Evolutionary conservation across 2,888 invertebrate species (phyloP).

Genomic region (Lepetodrilus schrolli): DNA sequence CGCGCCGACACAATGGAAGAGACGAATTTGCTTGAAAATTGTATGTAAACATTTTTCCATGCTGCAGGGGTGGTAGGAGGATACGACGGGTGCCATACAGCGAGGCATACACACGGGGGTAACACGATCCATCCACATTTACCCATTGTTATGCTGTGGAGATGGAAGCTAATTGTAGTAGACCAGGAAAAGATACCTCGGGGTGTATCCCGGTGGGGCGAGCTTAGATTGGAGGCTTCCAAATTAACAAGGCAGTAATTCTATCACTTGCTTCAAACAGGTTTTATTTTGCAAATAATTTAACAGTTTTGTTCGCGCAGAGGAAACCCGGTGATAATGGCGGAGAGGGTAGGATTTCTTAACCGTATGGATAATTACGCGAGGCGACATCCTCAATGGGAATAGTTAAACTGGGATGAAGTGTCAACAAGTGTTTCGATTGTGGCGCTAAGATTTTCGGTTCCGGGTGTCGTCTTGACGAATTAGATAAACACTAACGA

Average conservation of each 20-base stretch:
- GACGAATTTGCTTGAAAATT: conserved; percentile 24
- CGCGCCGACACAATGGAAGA: background rate
- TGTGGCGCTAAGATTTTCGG: background rate
- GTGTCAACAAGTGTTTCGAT: conserved; percentile 11
- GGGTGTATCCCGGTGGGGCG: background rate
- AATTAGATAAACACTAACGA: conserved; percentile 13
- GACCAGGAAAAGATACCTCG: background rate
- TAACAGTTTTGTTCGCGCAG: background rate
- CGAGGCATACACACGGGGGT: background rate
- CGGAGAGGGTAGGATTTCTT: background rate
- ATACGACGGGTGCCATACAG: background rate
- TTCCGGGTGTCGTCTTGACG: background rate
- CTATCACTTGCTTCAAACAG: background rate
- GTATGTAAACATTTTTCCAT: conserved; percentile 19
- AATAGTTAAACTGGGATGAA: background rate
- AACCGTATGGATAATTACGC: conserved; percentile 16
- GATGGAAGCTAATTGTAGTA: conserved; percentile 11
- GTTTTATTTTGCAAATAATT: conserved; percentile 8
- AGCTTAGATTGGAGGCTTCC: background rate
- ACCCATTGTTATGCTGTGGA: background rate
- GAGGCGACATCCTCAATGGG: background rate
- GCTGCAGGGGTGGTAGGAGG: background rate
- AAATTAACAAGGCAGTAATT: conserved; percentile 6
- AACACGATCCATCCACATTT: background rate
- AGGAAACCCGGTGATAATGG: background rate